Evolutionary conservation across 2,113 vertebrate species (phyloP).

Genomic region (Planiliza haematocheilus): DNA sequence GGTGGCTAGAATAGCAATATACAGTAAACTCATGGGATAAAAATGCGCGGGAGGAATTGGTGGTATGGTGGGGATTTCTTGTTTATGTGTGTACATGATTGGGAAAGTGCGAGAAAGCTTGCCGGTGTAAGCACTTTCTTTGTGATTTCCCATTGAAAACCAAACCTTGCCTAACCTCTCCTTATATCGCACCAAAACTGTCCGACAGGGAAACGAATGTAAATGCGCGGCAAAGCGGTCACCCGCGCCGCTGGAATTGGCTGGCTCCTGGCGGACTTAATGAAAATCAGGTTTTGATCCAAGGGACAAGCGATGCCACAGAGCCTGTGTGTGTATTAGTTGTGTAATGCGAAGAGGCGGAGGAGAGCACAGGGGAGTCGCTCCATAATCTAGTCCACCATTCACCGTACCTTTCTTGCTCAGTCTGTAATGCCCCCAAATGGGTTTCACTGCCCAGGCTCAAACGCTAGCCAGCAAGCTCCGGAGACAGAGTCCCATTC

Average conservation of each 20-base stretch:
- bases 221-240: conserved; percentile 40
- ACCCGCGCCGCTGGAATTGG: conserved; percentile 28
- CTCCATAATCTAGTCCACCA: conserved; percentile 77
- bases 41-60: conserved; percentile 23
- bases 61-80: conserved; percentile 41
- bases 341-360: conserved; percentile 74
- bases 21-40: conserved; percentile 60
- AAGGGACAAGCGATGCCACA: conserved; percentile 65
- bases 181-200: conserved; percentile 34
- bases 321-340: conserved; percentile 72
- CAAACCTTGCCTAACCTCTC: conserved; percentile 40
- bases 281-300: conserved; percentile 70
- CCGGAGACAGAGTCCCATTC: conserved; percentile 81
- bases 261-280: conserved; percentile 54
- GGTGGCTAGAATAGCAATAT: conserved; percentile 60
- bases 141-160: conserved; percentile 43
- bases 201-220: conserved; percentile 49
- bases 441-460: conserved; percentile 76
- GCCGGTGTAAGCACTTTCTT: conserved; percentile 23
- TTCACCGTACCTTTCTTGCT: conserved; percentile 76
- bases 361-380: conserved; percentile 63
- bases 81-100: conserved; percentile 37
- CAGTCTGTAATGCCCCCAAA: conserved; percentile 83
- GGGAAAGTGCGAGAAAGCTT: not conserved
- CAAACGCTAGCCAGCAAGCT: conserved; percentile 72